Conservation (phyloP, 64 coral and sea anemone species). For the Porites lutea region DNA sequence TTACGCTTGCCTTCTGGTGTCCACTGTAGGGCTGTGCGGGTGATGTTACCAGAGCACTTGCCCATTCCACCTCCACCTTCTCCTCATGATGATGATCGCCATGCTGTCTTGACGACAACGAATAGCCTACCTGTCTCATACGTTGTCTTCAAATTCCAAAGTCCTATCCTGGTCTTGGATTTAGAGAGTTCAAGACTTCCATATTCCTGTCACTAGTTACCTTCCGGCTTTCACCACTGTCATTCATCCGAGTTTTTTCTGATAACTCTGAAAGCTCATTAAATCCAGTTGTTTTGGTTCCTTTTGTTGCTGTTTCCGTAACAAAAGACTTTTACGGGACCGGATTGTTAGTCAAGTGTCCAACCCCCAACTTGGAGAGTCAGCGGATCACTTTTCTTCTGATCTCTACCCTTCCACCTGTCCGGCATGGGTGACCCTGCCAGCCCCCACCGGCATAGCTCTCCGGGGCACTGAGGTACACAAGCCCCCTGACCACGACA, state of each 20-base stretch:
- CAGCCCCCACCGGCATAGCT: no score
- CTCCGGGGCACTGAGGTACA: no score
- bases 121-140: neutral
- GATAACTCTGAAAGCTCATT: neutral
- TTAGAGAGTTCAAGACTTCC: no score
- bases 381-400: slow-evolving; percentile 14
- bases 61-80: no score
- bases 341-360: neutral
- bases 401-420: slow-evolving; percentile 1
- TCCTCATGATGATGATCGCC: no score
- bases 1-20: no score
- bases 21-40: no score
- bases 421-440: slow-evolving; percentile 18
- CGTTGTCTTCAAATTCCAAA: neutral
- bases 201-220: neutral
- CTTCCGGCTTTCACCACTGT: neutral
- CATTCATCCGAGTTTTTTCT: neutral
- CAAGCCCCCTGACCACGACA: no score
- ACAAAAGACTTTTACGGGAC: neutral
- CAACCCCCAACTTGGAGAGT: slow-evolving; percentile 32
- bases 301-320: slow-evolving; percentile 10
- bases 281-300: neutral
- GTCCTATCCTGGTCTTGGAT: neutral
- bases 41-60: no score
- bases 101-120: no score